A percentile compares a stretch with the other conserved stretches of the same genome.
These are phyloP conservation scores for Tadarida brasiliensis DNA, from an alignment of 2,797 vertebrate genomes.

Conservation along the genomic window DNA sequence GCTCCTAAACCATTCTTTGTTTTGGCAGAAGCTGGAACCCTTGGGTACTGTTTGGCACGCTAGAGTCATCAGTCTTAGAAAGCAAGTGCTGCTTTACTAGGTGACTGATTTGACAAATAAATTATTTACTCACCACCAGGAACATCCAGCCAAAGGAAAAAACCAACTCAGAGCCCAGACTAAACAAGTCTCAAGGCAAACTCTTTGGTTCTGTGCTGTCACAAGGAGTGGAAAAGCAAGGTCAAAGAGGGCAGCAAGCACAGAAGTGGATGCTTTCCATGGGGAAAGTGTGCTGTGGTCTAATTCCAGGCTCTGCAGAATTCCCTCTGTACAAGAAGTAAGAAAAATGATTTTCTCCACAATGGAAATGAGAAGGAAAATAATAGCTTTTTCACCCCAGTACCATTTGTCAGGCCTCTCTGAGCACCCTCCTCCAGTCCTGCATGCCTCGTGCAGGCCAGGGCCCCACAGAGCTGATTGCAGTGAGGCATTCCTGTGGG, in stretches of 20 bases:
- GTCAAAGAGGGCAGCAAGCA: background rate
- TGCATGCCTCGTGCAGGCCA: background rate
- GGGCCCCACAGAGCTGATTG: background rate
- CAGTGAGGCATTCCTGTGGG: background rate
- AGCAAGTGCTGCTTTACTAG: slow-evolving; percentile 39
- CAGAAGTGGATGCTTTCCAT: background rate
- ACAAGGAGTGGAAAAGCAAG: background rate
- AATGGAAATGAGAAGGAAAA: background rate
- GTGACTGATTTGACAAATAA: slow-evolving; percentile 63
- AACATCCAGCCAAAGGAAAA: slow-evolving; percentile 25
- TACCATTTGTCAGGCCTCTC: background rate
- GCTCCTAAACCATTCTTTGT: background rate
- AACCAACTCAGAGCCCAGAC: background rate
- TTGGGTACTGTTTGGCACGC: background rate
- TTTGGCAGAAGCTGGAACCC: slow-evolving; percentile 28
- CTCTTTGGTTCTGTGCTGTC: background rate
- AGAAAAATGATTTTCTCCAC: background rate
- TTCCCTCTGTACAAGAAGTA: background rate
- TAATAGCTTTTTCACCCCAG: background rate
- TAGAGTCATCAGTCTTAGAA: slow-evolving; percentile 40
- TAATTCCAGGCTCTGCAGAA: background rate
- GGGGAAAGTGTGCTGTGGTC: background rate
- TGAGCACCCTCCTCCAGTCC: background rate
- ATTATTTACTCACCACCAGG: slow-evolving; percentile 3
- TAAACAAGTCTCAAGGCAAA: background rate